These are phyloP conservation scores for Plectropomus leopardus DNA, from an alignment of 2,113 vertebrate species.

Conservation along the genomic window DNA sequence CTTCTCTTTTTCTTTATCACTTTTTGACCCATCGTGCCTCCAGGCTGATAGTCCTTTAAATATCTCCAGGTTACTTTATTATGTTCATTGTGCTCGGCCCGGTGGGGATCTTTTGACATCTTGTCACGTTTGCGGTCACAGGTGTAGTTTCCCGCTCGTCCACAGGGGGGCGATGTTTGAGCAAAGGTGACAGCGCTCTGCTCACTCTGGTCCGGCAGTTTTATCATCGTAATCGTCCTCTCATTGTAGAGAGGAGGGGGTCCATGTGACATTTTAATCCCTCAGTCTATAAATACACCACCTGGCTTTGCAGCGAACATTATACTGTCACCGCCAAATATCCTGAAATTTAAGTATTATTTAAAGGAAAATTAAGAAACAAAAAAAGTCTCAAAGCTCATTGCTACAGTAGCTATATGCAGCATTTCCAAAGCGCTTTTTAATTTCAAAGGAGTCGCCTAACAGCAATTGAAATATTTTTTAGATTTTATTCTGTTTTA, in stretches of 20 bases:
- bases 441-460: neutral
- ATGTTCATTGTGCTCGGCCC: neutral
- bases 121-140: neutral
- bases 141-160: constrained; percentile 20
- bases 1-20: neutral
- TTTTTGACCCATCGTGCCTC: constrained; percentile 11
- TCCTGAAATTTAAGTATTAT: neutral
- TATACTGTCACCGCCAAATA: neutral
- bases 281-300: constrained; percentile 43
- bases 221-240: neutral
- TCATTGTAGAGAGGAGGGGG: neutral
- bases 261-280: constrained; percentile 46
- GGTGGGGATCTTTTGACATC: neutral
- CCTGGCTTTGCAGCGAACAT: neutral
- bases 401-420: neutral
- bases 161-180: constrained; percentile 40
- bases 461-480: neutral
- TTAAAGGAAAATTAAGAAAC: neutral
- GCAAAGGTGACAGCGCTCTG: neutral
- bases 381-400: neutral
- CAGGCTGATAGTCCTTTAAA: constrained; percentile 8
- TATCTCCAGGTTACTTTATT: constrained; percentile 20
- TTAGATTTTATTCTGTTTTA: neutral
- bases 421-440: neutral
- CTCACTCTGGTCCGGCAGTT: neutral